A percentile compares a stretch with the other conserved stretches of the same genome.
These are phyloP conservation scores for Frankliniella intonsa DNA, from an alignment of 2,888 invertebrate genomes.

Conservation along the genomic window DNA sequence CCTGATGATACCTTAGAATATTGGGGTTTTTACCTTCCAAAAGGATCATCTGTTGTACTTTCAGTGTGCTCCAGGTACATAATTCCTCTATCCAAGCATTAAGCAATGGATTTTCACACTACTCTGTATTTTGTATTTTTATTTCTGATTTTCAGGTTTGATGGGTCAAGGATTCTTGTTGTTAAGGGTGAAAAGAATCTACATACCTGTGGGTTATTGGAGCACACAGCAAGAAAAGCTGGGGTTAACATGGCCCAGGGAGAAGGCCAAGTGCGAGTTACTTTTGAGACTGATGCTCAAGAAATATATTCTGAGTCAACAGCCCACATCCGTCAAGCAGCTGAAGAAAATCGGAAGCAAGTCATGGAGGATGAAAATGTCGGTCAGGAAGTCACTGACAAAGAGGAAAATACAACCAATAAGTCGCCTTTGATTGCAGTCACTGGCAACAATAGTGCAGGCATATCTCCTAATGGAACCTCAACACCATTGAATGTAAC, in stretches of 20 bases:
- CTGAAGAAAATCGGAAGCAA: slow-evolving; percentile 32
- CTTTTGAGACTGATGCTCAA: slow-evolving; percentile 56
- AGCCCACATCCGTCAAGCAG: slow-evolving; percentile 2
- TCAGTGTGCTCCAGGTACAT: slow-evolving; percentile 71
- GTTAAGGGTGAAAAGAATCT: slow-evolving; percentile 74
- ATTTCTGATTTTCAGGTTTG: slow-evolving; percentile 43
- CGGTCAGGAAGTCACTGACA: slow-evolving; percentile 37
- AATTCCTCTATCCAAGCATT: slow-evolving; percentile 2
- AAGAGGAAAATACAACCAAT: slow-evolving; percentile 35
- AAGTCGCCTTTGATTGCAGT: slow-evolving; percentile 7
- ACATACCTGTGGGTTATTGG: slow-evolving; percentile 70
- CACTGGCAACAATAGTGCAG: neutral
- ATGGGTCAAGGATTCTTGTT: slow-evolving; percentile 73
- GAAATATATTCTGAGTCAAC: slow-evolving; percentile 44
- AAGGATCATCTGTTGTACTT: slow-evolving; percentile 70
- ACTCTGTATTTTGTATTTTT: neutral
- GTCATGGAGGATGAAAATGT: slow-evolving; percentile 33
- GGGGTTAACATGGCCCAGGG: slow-evolving; percentile 57
- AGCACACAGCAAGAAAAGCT: slow-evolving; percentile 61
- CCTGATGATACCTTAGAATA: slow-evolving; percentile 83
- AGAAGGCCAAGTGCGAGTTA: slow-evolving; percentile 56
- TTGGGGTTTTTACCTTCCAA: slow-evolving; percentile 79
- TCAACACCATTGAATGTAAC: neutral
- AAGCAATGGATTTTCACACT: slow-evolving; percentile 20
- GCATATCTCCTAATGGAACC: neutral